Conservation (phyloP, 2,113 vertebrate genomes). For the Microcebus griseorufus region DNA sequence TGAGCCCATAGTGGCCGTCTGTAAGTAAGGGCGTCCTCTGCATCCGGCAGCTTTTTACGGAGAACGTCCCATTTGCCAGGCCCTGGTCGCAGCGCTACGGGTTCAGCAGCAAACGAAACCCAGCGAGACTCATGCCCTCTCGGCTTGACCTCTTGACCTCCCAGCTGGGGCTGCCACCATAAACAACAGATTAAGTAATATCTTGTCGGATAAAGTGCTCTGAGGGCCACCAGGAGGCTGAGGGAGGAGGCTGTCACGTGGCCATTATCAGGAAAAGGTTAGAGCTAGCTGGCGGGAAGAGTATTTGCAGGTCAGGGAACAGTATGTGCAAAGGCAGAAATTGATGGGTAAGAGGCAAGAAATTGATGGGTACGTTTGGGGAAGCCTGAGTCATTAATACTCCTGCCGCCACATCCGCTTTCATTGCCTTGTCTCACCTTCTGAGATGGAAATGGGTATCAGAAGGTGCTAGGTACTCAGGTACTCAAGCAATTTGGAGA, state of each 20-base stretch:
- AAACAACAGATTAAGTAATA: not conserved
- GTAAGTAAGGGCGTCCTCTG: not conserved
- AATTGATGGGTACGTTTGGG: not conserved
- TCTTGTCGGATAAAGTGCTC: not conserved
- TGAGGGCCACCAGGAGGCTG: not conserved
- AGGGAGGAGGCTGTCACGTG: not conserved
- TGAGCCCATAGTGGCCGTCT: not conserved
- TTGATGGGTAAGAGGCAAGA: not conserved
- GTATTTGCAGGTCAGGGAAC: not conserved
- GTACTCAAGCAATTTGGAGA: not conserved
- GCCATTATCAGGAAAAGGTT: not conserved
- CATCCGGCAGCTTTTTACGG: accelerated
- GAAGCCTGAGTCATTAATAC: not conserved
- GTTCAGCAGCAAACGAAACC: not conserved
- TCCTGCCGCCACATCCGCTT: not conserved
- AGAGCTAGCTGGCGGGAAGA: not conserved
- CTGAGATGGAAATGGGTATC: not conserved
- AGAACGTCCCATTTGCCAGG: not conserved
- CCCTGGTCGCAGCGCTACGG: too few species aligned
- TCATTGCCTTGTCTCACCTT: not conserved
- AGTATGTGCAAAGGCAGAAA: not conserved
- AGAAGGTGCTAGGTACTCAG: not conserved
- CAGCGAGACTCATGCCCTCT: not conserved
- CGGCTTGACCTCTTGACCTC: not conserved
- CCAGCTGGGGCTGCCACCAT: not conserved